A percentile compares a stretch with the other conserved stretches of the same genome.
phyloP scores from a whole-genome alignment of 2,888 invertebrate genomes.

The Malacosoma neustria region DNA sequence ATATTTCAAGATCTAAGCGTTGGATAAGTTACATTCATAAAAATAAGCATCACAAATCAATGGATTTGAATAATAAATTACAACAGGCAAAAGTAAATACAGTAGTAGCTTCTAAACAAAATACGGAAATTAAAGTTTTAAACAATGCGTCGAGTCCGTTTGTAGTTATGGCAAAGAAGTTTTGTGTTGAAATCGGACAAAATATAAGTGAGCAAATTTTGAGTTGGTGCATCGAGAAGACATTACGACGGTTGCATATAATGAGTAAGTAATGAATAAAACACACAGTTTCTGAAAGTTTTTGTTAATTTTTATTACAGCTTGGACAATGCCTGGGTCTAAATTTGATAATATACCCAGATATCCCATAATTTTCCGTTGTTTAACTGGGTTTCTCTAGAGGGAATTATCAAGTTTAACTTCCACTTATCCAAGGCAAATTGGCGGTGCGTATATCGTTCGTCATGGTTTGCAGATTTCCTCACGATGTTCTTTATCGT shows the following conservation, averaged over 20 bases:
- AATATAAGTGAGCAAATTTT: constrained; percentile 34
- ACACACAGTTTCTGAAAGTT: constrained; percentile 5
- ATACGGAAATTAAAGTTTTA: constrained; percentile 2
- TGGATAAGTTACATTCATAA: constrained; percentile 41
- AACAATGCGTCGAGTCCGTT: constrained; percentile 32
- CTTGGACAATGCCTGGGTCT: too few species aligned
- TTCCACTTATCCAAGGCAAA: too few species aligned
- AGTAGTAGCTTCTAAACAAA: constrained; percentile 1
- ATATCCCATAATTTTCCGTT: too few species aligned
- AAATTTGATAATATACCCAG: too few species aligned
- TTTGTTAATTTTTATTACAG: too few species aligned
- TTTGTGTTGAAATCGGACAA: constrained; percentile 52
- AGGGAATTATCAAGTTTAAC: too few species aligned
- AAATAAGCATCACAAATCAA: constrained; percentile 4
- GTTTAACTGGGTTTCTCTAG: too few species aligned
- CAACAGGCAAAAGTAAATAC: constrained; percentile 12
- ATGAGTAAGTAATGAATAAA: constrained; percentile 35
- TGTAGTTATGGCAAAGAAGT: constrained; percentile 42
- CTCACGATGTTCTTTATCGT: too few species aligned
- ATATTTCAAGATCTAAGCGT: constrained; percentile 28
- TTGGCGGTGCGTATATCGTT: too few species aligned
- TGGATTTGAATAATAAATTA: constrained; percentile 11
- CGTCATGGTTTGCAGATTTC: too few species aligned
- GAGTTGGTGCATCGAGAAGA: constrained; percentile 56
- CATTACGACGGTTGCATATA: constrained; percentile 39